A percentile compares a stretch with the other conserved stretches of the same genome.
Evolutionary conservation across 2,797 vertebrate species (phyloP).

Genomic region (Arctocebus calabarensis): DNA sequence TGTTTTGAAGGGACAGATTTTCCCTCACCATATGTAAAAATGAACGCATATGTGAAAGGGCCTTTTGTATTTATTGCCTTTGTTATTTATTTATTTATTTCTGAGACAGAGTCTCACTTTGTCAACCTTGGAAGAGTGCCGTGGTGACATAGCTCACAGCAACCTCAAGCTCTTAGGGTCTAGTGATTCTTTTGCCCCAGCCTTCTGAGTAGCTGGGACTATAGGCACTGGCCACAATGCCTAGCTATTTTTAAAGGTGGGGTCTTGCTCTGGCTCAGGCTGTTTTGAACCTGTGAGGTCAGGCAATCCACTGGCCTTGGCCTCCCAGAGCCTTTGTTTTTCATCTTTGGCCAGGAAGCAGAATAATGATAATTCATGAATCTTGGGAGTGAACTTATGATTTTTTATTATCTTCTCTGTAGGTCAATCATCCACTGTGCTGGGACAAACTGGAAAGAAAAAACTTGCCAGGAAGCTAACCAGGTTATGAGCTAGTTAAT

Average conservation of each 20-base stretch:
- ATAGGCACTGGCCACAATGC: too few species aligned
- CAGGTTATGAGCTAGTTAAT: not conserved
- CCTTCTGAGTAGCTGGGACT: too few species aligned
- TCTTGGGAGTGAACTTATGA: not conserved
- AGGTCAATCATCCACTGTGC: not conserved
- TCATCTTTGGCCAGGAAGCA: not conserved
- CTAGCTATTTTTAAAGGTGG: too few species aligned
- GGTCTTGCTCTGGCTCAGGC: too few species aligned
- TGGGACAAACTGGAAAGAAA: not conserved
- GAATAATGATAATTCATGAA: not conserved
- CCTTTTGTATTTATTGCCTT: not conserved
- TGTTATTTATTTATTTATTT: not conserved
- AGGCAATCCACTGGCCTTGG: too few species aligned
- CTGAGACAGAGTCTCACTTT: too few species aligned
- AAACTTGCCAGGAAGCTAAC: not conserved
- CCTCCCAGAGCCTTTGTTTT: not conserved
- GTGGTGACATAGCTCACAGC: too few species aligned
- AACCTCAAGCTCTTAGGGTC: too few species aligned
- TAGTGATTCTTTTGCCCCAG: too few species aligned
- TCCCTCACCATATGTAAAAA: not conserved
- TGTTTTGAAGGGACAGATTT: not conserved
- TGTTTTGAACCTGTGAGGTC: too few species aligned
- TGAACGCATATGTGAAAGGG: not conserved
- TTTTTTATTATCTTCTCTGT: slow-evolving; percentile 27
- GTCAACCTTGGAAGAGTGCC: too few species aligned